Base-by-base conservation (phyloP, 2,113 vertebrate genomes). In the Cricetomys ansorgei region DNA sequence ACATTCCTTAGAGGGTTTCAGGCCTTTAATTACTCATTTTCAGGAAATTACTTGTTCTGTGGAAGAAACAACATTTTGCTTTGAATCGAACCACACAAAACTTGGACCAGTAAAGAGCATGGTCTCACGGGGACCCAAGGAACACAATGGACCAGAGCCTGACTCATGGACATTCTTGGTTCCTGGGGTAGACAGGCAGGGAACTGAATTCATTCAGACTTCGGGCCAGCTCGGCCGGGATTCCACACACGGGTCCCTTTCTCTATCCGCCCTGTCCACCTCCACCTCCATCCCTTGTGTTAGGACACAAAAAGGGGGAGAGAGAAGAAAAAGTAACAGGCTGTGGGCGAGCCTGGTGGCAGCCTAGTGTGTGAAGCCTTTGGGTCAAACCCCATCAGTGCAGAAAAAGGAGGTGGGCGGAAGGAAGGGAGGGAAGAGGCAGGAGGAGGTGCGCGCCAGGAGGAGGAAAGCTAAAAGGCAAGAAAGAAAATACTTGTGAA, bases 41-140 rank as follows among this genome's bases (percentile, higher is more conserved):
- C 97, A 97, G 97, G 97, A 98, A 98, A 95, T 94, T 83, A 96
- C 97, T 97, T 90, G 94, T 92, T 94, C 81, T 94, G 80, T 95
- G 96, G 89, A 93, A 97, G 88, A 94, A 96, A 94, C 53, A 84
- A 94, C 67, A 64, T 73, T 94, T 94, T 88, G 92, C 96, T 96
- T 95, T 96, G 95, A 95, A 92, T 91, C 70, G 9, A 34, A 85
- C 80, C 53, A 90, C 94, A 84, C 45, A 37, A 89, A 93, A 88
- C 57, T 4, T 48, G 75, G 85, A 27, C 65, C 79, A 12, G 88
- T n/a, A 5, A 12, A 92, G 88, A 87, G 94, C 72, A 92, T 83
- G 81, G 81, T 86, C 94, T 91, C 83, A 7, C 23, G 53, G 70
- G 77, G 75, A 69, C n/a, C 7, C 34, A 0, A n/a, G 7, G 62